phyloP scores from a whole-genome alignment of 2,888 invertebrate genomes.

The Pimpla rufipes region DNA sequence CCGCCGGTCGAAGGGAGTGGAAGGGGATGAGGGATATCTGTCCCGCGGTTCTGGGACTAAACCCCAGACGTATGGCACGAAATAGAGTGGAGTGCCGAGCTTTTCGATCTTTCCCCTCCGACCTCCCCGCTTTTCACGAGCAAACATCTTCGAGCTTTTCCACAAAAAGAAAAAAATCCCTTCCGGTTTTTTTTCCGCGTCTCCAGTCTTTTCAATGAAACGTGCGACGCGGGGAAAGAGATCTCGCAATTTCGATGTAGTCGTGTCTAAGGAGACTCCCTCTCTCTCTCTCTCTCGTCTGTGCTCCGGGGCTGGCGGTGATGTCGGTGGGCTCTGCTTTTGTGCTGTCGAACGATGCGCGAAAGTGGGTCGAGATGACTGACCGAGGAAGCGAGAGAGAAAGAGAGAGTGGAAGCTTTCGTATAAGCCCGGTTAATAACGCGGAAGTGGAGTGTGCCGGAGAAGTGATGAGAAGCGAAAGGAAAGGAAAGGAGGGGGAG shows the following conservation, averaged over 20 bases:
- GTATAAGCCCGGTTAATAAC: slow-evolving; percentile 62
- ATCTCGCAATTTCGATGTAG: slow-evolving; percentile 24
- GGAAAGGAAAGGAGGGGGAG: slow-evolving; percentile 21
- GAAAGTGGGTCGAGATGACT: slow-evolving; percentile 67
- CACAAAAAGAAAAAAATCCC: slow-evolving; percentile 44
- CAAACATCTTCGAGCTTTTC: slow-evolving; percentile 15
- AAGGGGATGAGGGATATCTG: slow-evolving; percentile 62
- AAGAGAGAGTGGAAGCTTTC: background rate
- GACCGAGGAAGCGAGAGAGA: slow-evolving; percentile 51
- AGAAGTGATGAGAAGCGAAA: slow-evolving; percentile 61
- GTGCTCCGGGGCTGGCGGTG: background rate
- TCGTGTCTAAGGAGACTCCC: slow-evolving; percentile 29
- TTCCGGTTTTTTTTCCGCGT: background rate
- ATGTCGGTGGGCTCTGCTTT: slow-evolving; percentile 32
- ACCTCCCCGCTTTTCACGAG: background rate
- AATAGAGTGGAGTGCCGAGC: slow-evolving; percentile 54
- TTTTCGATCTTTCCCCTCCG: slow-evolving; percentile 60
- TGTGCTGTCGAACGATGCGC: slow-evolving; percentile 61
- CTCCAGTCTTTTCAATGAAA: slow-evolving; percentile 20
- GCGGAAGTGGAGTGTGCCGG: slow-evolving; percentile 59
- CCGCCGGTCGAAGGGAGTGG: slow-evolving; percentile 40
- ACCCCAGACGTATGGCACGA: slow-evolving; percentile 24
- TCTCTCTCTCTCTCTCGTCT: too few relatives aligned
- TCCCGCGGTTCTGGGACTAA: slow-evolving; percentile 34
- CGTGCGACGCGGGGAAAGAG: slow-evolving; percentile 10